These are phyloP conservation scores for Lycocerus yunnanus DNA, from an alignment of 2,888 invertebrate genomes.

Conservation along the genomic window DNA sequence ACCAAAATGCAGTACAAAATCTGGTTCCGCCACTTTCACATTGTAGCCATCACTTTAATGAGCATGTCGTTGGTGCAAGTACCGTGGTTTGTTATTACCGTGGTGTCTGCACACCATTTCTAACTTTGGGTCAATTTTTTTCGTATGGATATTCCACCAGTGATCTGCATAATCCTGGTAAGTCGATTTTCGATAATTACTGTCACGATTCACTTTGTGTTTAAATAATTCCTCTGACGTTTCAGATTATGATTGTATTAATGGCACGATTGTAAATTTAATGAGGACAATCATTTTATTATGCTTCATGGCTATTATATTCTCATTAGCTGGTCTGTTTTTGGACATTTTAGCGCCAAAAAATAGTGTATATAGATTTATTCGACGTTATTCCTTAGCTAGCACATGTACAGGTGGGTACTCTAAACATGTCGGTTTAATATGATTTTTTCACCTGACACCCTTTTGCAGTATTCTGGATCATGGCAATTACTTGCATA, in stretches of 20 bases:
- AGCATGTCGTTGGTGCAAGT: slow-evolving; percentile 73
- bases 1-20: slow-evolving; percentile 69
- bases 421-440: neutral
- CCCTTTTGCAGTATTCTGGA: slow-evolving; percentile 69
- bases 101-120: slow-evolving; percentile 64
- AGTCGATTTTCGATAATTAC: neutral
- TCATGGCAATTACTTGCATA: slow-evolving; percentile 71
- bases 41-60: slow-evolving; percentile 69
- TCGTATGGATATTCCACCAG: slow-evolving; percentile 60
- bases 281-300: slow-evolving; percentile 71
- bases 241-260: slow-evolving; percentile 69
- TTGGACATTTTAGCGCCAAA: slow-evolving; percentile 70
- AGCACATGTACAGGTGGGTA: slow-evolving; percentile 64
- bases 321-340: slow-evolving; percentile 70
- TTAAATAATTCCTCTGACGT: slow-evolving; percentile 38
- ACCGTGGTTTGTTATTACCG: slow-evolving; percentile 72
- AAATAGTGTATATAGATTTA: slow-evolving; percentile 63
- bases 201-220: neutral
- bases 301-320: slow-evolving; percentile 71
- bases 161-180: slow-evolving; percentile 20
- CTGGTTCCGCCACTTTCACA: slow-evolving; percentile 70
- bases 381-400: slow-evolving; percentile 70
- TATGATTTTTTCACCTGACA: slow-evolving; percentile 2
- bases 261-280: slow-evolving; percentile 66
- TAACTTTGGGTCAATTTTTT: slow-evolving; percentile 72